Conservation (phyloP, 2,888 invertebrate species). For the Rhagophthalmus giganteus region DNA sequence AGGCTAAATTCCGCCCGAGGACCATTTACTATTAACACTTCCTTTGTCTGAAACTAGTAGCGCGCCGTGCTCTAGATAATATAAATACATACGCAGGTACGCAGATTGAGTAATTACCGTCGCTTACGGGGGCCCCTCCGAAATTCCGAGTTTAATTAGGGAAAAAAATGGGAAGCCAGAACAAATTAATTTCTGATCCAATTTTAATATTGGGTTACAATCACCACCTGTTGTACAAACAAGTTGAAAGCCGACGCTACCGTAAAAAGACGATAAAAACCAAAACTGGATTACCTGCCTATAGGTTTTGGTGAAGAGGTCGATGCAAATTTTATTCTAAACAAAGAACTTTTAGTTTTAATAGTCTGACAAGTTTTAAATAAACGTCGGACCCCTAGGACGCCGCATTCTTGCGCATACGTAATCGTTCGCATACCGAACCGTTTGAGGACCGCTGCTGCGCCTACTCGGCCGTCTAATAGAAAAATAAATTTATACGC, state of each 20-base stretch:
- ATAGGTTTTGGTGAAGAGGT: slow-evolving; percentile 26
- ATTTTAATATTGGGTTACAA: slow-evolving; percentile 52
- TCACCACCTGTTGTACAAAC: slow-evolving; percentile 47
- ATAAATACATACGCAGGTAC: too few relatives aligned
- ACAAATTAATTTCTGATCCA: slow-evolving; percentile 49
- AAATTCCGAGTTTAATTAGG: neutral
- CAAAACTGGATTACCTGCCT: slow-evolving; percentile 36
- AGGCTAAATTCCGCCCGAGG: slow-evolving; percentile 19
- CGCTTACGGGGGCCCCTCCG: too few relatives aligned
- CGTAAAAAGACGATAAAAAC: slow-evolving; percentile 31
- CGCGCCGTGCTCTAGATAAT: slow-evolving; percentile 5
- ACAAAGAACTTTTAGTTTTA: slow-evolving; percentile 33
- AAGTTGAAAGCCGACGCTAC: slow-evolving; percentile 33
- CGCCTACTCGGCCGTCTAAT: too few relatives aligned
- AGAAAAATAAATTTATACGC: neutral
- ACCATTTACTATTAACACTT: slow-evolving; percentile 31
- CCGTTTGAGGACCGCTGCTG: too few relatives aligned
- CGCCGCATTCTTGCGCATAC: slow-evolving; percentile 15
- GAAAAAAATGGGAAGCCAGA: slow-evolving; percentile 23
- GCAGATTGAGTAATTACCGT: slow-evolving; percentile 20
- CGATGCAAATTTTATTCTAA: slow-evolving; percentile 34
- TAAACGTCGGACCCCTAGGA: slow-evolving; percentile 30
- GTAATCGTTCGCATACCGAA: slow-evolving; percentile 5
- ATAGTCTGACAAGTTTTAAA: slow-evolving; percentile 32
- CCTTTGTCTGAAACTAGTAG: slow-evolving; percentile 34